Base-by-base conservation (phyloP, 2,888 invertebrate species). In the Drosophila phalerata region DNA sequence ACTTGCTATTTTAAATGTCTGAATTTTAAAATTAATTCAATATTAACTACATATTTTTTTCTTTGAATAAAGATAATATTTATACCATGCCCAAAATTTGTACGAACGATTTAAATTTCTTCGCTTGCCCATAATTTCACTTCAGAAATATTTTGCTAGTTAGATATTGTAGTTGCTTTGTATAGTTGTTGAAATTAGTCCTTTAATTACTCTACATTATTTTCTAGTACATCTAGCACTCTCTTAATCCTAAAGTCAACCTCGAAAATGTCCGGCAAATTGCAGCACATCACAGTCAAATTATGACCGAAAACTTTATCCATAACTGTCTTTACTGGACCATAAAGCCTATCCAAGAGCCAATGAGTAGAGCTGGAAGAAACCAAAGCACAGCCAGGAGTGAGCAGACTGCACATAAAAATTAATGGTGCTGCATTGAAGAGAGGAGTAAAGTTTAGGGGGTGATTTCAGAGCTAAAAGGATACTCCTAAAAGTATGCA, bases 341-440 rank as follows among this genome's bases (percentile, higher is more conserved):
- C 70, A 73, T 78, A 71, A 76, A 69, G 48, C 48, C 65, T 22
- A 38, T 42, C 61, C 48, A 49, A 77, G 22, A 56, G 48, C 70
- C 55, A 60, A 43, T 51, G 45, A 47, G 1, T 22, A 37, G 28
- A 57, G 47, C 19, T 38, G 48, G 30, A 47, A 19, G 30, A 17
- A 53, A 6, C 43, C 28, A 17, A 19, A 57, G 13, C 17, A 42
- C 37, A 61, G 52, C 34, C n/a, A 34, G 17, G 51, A 30, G 37
- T 28, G 19, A 28, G 51, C 52, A 30, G 69, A 60, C 57, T 45
- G 53, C 53, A 34, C 64, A 85, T 85, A 73, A 87, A 86, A 77
- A 52, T 55, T 72, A 86, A 88, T 87, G 73, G 53, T 10, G 55
- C 55, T 77, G 71, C 79, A 79, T 68, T 67, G 66, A 51, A 30